These are phyloP conservation scores for Trachelus troglodyta DNA, from an alignment of 2,888 invertebrate species.

Conservation along the genomic window DNA sequence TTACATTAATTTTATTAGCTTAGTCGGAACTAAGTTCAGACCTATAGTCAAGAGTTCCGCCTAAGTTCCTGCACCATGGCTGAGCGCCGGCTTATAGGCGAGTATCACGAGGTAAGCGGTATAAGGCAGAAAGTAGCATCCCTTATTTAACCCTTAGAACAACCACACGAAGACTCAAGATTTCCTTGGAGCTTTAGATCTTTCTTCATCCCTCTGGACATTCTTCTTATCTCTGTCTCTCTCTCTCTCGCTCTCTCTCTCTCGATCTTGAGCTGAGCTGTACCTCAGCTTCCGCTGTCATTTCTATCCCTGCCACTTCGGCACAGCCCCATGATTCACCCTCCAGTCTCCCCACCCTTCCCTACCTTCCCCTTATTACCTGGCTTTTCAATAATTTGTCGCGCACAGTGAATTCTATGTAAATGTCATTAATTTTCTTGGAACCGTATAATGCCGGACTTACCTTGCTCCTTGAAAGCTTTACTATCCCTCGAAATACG, in stretches of 20 bases:
- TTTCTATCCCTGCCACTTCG: neutral
- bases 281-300: neutral
- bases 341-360: neutral
- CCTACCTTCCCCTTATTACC: neutral
- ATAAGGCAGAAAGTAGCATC: neutral
- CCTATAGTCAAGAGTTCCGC: neutral
- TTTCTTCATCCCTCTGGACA: neutral
- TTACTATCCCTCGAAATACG: neutral
- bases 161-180: neutral
- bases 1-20: conserved; percentile 3
- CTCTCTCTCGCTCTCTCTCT: neutral
- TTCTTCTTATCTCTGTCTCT: neutral
- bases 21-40: neutral
- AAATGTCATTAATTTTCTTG: neutral
- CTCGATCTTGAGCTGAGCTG: neutral
- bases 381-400: neutral
- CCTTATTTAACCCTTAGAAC: neutral
- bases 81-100: neutral
- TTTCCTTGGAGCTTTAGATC: neutral
- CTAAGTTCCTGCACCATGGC: neutral
- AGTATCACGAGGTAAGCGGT: neutral
- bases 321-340: neutral
- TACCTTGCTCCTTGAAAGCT: neutral
- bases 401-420: neutral
- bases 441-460: neutral